Percentiles rank a stretch among this genome's conserved stretches.
These are phyloP conservation scores for Malacoraja senta DNA, from an alignment of 2,797 vertebrate genomes.

Conservation along the genomic window DNA sequence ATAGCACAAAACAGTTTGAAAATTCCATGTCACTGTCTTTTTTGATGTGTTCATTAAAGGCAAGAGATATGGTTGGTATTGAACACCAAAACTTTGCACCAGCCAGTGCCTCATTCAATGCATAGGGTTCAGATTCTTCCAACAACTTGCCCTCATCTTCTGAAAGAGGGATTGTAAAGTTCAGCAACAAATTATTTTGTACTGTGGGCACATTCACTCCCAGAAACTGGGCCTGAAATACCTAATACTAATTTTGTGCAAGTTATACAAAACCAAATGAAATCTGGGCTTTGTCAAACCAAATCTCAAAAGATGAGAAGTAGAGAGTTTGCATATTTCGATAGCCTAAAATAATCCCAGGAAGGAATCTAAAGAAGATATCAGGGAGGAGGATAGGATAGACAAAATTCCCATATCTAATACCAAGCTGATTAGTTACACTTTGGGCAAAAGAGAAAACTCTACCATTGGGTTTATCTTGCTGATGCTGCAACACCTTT, in stretches of 20 bases:
- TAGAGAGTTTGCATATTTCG: neutral
- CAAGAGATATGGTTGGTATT: neutral
- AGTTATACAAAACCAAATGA: neutral
- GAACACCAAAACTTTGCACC: neutral
- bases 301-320: neutral
- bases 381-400: neutral
- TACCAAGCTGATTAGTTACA: neutral
- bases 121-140: too few species aligned
- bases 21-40: neutral
- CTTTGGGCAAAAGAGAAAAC: neutral
- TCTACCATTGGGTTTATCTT: neutral
- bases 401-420: neutral
- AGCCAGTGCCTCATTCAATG: neutral
- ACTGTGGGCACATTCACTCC: neutral
- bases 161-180: neutral
- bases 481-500: neutral
- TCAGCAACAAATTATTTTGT: neutral
- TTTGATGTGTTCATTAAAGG: neutral
- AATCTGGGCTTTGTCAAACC: neutral
- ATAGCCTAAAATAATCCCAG: neutral
- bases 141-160: neutral
- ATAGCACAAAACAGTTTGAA: neutral
- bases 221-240: neutral
- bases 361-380: neutral
- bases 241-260: neutral